Conservation (phyloP, 2,113 vertebrate genomes). For the Marcusenius ussheri region DNA sequence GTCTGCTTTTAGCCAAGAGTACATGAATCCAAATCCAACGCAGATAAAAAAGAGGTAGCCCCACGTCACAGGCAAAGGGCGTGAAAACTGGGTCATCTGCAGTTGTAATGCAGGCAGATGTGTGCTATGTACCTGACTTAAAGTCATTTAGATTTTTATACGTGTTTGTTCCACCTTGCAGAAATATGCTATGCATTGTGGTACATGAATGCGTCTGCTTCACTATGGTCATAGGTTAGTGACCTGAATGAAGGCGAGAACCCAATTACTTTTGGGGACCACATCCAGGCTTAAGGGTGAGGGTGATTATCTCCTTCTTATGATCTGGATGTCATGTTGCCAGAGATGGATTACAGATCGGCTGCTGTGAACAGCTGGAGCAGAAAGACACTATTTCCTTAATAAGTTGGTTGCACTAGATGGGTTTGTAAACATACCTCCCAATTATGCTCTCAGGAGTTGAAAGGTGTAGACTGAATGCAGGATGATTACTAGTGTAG, state of each 20-base stretch:
- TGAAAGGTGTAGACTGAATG: not conserved
- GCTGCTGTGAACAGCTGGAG: not conserved
- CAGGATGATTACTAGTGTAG: not conserved
- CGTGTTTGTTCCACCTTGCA: not conserved
- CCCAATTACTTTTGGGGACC: not conserved
- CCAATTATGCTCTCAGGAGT: not conserved
- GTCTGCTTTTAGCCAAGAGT: not conserved
- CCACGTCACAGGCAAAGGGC: not conserved
- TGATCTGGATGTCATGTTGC: not conserved
- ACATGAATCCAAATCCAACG: not conserved
- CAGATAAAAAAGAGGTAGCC: not conserved
- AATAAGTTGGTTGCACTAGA: not conserved
- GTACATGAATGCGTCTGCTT: not conserved
- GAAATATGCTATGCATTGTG: not conserved
- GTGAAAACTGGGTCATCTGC: constrained; percentile 14
- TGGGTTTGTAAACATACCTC: not conserved
- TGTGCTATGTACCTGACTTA: not conserved
- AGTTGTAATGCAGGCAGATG: not conserved
- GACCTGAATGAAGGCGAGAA: not conserved
- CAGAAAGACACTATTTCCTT: not conserved
- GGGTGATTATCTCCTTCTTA: not conserved
- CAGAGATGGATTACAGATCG: not conserved
- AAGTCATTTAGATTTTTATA: not conserved
- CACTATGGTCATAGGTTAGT: not conserved
- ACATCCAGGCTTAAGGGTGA: not conserved